Percentiles rank a stretch among this genome's conserved stretches.
phyloP scores from a whole-genome alignment of 2,888 invertebrate genomes.

The Digitonthophagus gazella region DNA sequence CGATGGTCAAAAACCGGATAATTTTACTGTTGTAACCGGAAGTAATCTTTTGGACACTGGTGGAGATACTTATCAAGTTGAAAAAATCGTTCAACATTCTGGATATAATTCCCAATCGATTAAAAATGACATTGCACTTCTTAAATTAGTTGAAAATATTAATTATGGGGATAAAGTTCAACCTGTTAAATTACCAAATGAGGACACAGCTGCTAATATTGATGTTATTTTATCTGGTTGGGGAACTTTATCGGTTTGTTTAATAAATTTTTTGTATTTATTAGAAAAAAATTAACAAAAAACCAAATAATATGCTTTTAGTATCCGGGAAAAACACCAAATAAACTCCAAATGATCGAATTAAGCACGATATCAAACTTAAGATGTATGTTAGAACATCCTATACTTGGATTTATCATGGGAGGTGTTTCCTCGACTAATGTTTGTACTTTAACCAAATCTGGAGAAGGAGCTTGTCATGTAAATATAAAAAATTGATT shows the following conservation, averaged over 20 bases:
- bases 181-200: slow-evolving; percentile 38
- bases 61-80: slow-evolving; percentile 40
- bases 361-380: slow-evolving; percentile 54
- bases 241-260: slow-evolving; percentile 30
- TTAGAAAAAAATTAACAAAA: too few relatives aligned
- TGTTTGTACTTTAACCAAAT: slow-evolving; percentile 37
- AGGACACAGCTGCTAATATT: slow-evolving; percentile 46
- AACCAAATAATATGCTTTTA: not conserved
- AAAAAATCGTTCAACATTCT: slow-evolving; percentile 34
- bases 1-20: slow-evolving; percentile 32
- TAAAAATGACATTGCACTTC: slow-evolving; percentile 33
- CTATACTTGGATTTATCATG: slow-evolving; percentile 19
- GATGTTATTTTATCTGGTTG: slow-evolving; percentile 33
- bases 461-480: slow-evolving; percentile 40
- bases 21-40: slow-evolving; percentile 43
- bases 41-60: slow-evolving; percentile 40
- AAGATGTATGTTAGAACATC: slow-evolving; percentile 49
- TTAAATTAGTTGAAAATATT: slow-evolving; percentile 29
- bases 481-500: slow-evolving; percentile 29
- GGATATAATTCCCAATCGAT: slow-evolving; percentile 25
- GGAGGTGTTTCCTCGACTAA: slow-evolving; percentile 25
- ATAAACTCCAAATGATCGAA: slow-evolving; percentile 56
- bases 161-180: slow-evolving; percentile 29
- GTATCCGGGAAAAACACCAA: slow-evolving; percentile 42
- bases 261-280: not conserved